A percentile compares a stretch with the other conserved stretches of the same genome.
phyloP scores from a whole-genome alignment of 2,113 vertebrate genomes.

The Zosterops borbonicus region DNA sequence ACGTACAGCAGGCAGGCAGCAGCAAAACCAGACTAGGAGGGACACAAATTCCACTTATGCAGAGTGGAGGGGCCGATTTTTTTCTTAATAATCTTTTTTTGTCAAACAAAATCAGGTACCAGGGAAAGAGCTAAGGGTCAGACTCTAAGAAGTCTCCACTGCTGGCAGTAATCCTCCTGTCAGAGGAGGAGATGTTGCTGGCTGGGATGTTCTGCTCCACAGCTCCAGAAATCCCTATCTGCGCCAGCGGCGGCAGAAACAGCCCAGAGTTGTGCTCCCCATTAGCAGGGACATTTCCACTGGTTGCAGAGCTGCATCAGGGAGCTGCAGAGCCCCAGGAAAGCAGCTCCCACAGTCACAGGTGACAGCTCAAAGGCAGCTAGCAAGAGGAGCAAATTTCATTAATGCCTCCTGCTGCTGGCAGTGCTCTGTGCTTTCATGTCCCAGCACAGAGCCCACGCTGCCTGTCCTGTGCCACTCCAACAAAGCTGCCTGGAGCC shows the following conservation, averaged over 20 bases:
- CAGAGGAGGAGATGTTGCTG: background rate
- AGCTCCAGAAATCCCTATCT: background rate
- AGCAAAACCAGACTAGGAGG: background rate
- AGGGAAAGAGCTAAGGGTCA: background rate
- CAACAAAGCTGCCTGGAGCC: background rate
- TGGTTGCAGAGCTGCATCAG: background rate
- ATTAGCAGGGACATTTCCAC: background rate
- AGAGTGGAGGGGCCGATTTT: background rate
- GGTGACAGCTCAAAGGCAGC: conserved; percentile 3
- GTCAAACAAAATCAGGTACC: background rate
- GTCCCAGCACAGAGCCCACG: background rate
- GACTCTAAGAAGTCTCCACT: background rate
- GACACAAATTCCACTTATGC: background rate
- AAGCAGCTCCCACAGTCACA: background rate
- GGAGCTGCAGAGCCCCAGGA: background rate
- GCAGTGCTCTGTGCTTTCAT: background rate
- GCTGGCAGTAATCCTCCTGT: background rate
- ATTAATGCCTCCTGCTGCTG: conserved; percentile 15
- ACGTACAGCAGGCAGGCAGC: fast-evolving
- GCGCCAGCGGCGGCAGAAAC: fast-evolving
- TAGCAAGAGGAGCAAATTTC: background rate
- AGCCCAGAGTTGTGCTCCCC: background rate
- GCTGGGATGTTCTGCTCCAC: background rate
- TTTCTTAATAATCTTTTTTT: background rate
- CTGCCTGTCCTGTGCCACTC: background rate